Conservation (phyloP, 2,888 invertebrate genomes). For the Automeris io region DNA sequence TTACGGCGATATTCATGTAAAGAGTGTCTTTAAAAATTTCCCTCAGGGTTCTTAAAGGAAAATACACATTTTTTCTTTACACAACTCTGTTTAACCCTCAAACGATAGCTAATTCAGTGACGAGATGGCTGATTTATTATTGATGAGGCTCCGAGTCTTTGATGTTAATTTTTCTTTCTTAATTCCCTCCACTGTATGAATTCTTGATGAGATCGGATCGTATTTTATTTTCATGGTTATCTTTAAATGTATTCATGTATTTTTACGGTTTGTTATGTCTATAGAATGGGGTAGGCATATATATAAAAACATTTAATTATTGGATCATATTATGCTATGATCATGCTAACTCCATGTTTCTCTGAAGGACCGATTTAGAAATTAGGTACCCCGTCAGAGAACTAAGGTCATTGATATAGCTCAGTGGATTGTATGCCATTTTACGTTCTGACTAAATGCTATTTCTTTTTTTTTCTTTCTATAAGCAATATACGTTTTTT, state of each 20-base stretch:
- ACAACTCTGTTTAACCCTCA: conserved; percentile 60
- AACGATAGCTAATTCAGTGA: conserved; percentile 67
- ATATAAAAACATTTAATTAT: too few relatives aligned
- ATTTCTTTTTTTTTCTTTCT: too few relatives aligned
- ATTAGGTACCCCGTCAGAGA: too few relatives aligned
- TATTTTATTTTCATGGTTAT: background rate
- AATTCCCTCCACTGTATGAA: conserved; percentile 41
- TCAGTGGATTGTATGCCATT: too few relatives aligned
- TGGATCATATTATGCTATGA: too few relatives aligned
- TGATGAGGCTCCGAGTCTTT: conserved; percentile 66
- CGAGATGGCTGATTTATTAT: conserved; percentile 70
- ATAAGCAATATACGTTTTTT: too few relatives aligned
- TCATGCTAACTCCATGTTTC: too few relatives aligned
- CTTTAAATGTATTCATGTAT: background rate
- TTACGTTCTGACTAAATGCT: too few relatives aligned
- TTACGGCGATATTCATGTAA: conserved; percentile 37
- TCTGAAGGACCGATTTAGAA: too few relatives aligned
- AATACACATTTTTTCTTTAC: conserved; percentile 48
- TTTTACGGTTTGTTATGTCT: too few relatives aligned
- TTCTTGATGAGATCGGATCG: conserved; percentile 14
- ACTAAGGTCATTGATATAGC: too few relatives aligned
- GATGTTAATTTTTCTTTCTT: conserved; percentile 57
- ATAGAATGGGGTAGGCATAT: too few relatives aligned
- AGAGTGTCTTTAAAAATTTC: conserved; percentile 62
- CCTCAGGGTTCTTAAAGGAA: conserved; percentile 56